Evolutionary conservation across 2,888 invertebrate genomes (phyloP).

Genomic region (Druceiella hillmani): DNA sequence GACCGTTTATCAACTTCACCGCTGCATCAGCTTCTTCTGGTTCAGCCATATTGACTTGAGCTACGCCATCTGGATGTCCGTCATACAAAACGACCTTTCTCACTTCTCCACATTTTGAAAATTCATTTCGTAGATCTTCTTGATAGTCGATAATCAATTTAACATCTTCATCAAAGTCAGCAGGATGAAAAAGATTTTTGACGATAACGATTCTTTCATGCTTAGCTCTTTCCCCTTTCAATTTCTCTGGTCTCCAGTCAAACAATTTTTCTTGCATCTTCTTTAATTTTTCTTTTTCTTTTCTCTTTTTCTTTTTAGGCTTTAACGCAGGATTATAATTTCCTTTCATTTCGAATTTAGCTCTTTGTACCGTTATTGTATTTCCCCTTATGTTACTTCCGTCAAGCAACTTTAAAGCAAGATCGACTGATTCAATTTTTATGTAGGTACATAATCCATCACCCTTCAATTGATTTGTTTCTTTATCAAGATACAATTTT

Average conservation of each 20-base stretch:
- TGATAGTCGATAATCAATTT: slow-evolving; percentile 85
- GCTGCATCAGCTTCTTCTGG: slow-evolving; percentile 91
- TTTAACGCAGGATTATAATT: slow-evolving; percentile 88
- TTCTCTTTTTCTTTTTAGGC: slow-evolving; percentile 84
- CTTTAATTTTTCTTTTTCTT: slow-evolving; percentile 85
- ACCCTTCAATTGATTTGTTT: slow-evolving; percentile 81
- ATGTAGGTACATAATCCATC: slow-evolving; percentile 96
- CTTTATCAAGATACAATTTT: slow-evolving; percentile 83
- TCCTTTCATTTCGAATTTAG: slow-evolving; percentile 93
- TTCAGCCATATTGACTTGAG: slow-evolving; percentile 84
- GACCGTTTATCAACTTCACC: slow-evolving; percentile 77
- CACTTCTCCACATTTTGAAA: slow-evolving; percentile 86
- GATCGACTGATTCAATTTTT: slow-evolving; percentile 91
- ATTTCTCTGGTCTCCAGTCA: slow-evolving; percentile 94
- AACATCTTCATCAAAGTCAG: slow-evolving; percentile 86
- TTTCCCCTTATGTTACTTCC: slow-evolving; percentile 76
- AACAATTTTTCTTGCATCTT: slow-evolving; percentile 93
- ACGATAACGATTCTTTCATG: slow-evolving; percentile 89
- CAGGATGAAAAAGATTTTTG: slow-evolving; percentile 87
- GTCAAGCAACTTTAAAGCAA: slow-evolving; percentile 89
- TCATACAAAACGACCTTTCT: slow-evolving; percentile 89
- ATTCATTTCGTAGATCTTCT: slow-evolving; percentile 85
- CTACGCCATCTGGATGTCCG: slow-evolving; percentile 91
- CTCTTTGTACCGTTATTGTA: slow-evolving; percentile 83
- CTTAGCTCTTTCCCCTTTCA: slow-evolving; percentile 78